Evolutionary conservation across 2,797 vertebrate species (phyloP).

Genomic region (Poliocrania exsul): DNA sequence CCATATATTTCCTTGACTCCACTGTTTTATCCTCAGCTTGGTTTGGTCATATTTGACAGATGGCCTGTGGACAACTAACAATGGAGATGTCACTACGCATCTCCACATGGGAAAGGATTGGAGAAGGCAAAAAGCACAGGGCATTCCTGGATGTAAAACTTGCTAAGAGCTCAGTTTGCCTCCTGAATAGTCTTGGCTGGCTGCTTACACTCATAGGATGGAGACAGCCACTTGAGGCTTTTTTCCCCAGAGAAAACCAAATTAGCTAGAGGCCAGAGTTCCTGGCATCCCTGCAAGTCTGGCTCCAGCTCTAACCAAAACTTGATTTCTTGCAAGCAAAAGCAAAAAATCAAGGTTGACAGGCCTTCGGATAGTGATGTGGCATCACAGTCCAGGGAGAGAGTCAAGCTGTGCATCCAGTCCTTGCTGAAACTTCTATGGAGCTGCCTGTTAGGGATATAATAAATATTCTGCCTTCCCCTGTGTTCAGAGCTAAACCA

Average conservation of each 20-base stretch:
- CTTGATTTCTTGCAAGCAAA: neutral
- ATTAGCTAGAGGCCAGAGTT: neutral
- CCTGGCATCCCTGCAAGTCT: neutral
- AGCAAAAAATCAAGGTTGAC: rapidly evolving
- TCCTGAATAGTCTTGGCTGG: neutral
- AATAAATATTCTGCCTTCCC: neutral
- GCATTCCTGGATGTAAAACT: neutral
- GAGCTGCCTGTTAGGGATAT: neutral
- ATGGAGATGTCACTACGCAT: neutral
- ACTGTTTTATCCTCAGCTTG: neutral
- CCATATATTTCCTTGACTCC: neutral
- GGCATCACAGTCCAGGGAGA: neutral
- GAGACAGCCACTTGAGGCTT: neutral
- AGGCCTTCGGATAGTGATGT: neutral
- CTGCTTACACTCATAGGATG: neutral
- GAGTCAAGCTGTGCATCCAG: neutral
- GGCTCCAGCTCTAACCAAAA: neutral
- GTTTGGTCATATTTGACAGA: neutral
- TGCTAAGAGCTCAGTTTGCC: neutral
- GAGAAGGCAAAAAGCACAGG: neutral
- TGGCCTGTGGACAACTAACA: neutral
- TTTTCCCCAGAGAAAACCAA: neutral
- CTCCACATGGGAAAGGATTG: neutral
- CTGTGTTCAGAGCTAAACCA: neutral
- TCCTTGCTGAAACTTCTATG: neutral